These are phyloP conservation scores for Bilobella aurantiaca DNA, from an alignment of 1,140 invertebrate species.

Conservation along the genomic window DNA sequence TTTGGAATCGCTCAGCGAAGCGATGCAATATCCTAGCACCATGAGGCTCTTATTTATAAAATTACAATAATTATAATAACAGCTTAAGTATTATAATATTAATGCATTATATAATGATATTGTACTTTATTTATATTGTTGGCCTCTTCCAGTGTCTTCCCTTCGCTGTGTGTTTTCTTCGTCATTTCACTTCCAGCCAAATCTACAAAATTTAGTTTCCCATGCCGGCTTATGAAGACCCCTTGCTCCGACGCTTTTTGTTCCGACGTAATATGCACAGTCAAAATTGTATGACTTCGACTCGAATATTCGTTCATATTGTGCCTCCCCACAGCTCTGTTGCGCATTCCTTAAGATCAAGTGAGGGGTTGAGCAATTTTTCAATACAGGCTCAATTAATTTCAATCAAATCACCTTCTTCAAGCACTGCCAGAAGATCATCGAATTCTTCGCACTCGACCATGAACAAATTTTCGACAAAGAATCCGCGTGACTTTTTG, in stretches of 20 bases:
- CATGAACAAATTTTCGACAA: constrained; percentile 89
- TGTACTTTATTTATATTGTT: constrained; percentile 96
- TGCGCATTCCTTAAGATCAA: constrained; percentile 57
- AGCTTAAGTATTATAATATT: too few relatives aligned
- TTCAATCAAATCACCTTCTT: constrained; percentile 60
- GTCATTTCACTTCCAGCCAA: constrained; percentile 89
- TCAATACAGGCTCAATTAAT: not conserved
- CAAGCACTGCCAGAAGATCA: constrained; percentile 81
- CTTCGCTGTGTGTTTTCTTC: constrained; percentile 81
- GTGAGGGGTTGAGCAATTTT: not conserved
- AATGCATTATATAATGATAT: too few relatives aligned
- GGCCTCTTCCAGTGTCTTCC: constrained; percentile 81
- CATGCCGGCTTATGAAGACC: constrained; percentile 72
- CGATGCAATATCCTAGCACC: constrained; percentile 89
- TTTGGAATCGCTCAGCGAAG: constrained; percentile 72
- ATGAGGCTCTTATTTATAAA: constrained; percentile 92
- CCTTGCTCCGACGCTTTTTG: constrained; percentile 60
- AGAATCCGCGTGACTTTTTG: constrained; percentile 80
- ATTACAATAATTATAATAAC: too few relatives aligned
- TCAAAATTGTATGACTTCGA: constrained; percentile 87
- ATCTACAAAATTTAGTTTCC: constrained; percentile 91
- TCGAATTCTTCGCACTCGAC: constrained; percentile 90
- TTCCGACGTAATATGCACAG: constrained; percentile 70
- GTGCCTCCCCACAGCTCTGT: constrained; percentile 73
- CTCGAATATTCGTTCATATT: constrained; percentile 95